Evolutionary conservation across 2,888 invertebrate species (phyloP), one percentile per base, ranked within the genome.

Genomic region (Andrena praecox): DNA sequence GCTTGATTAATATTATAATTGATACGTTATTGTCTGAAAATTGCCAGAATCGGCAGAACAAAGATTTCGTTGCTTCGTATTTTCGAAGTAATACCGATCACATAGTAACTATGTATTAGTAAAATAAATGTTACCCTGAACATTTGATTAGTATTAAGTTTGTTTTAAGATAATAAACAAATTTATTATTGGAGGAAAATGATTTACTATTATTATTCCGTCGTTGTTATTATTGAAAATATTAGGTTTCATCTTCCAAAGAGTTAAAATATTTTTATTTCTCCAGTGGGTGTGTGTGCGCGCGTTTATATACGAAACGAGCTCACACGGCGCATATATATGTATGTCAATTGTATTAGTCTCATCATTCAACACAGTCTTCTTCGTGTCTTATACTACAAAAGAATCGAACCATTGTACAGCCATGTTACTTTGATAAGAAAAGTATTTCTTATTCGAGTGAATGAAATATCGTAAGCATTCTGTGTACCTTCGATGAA

Each of bases 251-350:
- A 83, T 72, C 80, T 73, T 74, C 66, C 20, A 60, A 80, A 84
- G 76, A 80, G 78, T 84, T 87, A 82, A 89, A 86, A 85, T 86
- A 88, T 80, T 68, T 88, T 79, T 81, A 73, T 60, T 66, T 69
- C 7, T 42, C 27, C 29, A 60, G 20, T 69, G 24, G 48, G 27
- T 29, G 69, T 50, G 29, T 48, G 31, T 12, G 31, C n/a, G 50
- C 33, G 20, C 27, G 31, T n/a, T 33, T 66, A 72, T 59, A 33
- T 42, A 69, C 20, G 66, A 50, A 52, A n/a, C 42, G 42, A 12
- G 8, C 31, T 24, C 20, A 16, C 29, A 2, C 54, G 29, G 16
- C n/a, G 12, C 35, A n/a, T 8, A 60, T 31, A 27, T 31, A 66
- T n/a, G 24, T 59, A 64, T 42, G 50, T 68, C 31, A 35, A 60